A percentile compares a stretch with the other conserved stretches of the same genome.
Evolutionary conservation across 2,113 vertebrate genomes (phyloP).

Genomic region (Tragelaphus buxtoni): DNA sequence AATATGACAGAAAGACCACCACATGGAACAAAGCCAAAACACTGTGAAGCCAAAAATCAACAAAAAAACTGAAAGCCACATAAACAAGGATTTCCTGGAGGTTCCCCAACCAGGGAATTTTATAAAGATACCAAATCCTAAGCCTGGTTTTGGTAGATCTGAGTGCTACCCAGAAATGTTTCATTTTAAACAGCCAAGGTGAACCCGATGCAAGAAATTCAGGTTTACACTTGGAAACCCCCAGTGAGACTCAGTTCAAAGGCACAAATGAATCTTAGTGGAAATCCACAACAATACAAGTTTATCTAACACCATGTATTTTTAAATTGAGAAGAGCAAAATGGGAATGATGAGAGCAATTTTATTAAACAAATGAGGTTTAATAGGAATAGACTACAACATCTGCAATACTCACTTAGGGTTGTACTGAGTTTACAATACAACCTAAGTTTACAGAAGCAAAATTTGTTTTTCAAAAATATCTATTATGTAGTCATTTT

Average conservation of each 20-base stretch:
- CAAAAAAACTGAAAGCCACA: neutral
- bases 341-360: neutral
- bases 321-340: constrained; percentile 6
- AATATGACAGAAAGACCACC: neutral
- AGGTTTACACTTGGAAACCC: neutral
- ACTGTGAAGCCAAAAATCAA: neutral
- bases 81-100: neutral
- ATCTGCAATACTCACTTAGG: neutral
- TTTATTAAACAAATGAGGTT: neutral
- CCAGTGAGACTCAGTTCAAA: neutral
- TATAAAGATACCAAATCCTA: neutral
- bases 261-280: neutral
- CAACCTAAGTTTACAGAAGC: neutral
- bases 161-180: neutral
- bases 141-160: neutral
- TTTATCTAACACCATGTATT: neutral
- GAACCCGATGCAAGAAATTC: neutral
- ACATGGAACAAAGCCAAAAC: neutral
- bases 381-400: neutral
- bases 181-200: neutral
- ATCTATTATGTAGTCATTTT: neutral
- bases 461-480: constrained; percentile 5
- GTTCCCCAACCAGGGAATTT: neutral
- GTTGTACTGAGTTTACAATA: neutral
- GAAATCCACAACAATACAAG: neutral